Percentiles rank a stretch among this genome's conserved stretches.
Conservation (phyloP, 2,113 vertebrate genomes). For the Eira barbara region DNA sequence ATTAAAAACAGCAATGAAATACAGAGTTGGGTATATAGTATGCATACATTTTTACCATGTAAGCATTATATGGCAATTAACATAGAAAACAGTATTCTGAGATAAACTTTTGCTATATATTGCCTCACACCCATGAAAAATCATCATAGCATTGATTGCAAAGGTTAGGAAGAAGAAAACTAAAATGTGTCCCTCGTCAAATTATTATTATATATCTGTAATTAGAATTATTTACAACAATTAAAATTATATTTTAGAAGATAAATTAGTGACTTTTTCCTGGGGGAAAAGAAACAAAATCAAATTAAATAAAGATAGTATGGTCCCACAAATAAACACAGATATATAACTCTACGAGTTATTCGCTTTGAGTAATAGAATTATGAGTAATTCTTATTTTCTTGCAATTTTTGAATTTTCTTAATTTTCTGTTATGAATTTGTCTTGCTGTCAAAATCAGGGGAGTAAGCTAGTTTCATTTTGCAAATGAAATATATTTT, state of each 20-base stretch:
- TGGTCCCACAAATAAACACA: background rate
- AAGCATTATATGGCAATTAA: background rate
- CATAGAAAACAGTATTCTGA: background rate
- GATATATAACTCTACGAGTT: background rate
- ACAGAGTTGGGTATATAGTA: background rate
- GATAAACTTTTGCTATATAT: background rate
- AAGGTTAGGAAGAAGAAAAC: background rate
- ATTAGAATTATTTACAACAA: background rate
- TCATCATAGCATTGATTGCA: background rate
- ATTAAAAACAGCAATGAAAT: background rate
- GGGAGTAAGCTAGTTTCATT: background rate
- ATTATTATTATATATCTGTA: background rate
- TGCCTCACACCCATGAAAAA: background rate
- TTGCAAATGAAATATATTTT: background rate
- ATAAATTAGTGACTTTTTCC: background rate
- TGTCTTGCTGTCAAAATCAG: constrained; percentile 42
- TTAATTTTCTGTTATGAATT: constrained; percentile 28
- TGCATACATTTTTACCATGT: background rate
- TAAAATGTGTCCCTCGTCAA: background rate
- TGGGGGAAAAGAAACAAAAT: background rate
- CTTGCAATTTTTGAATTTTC: background rate
- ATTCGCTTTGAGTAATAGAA: background rate
- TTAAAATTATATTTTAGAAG: background rate
- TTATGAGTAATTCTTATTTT: constrained; percentile 8
- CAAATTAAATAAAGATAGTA: background rate